Conservation (phyloP, 2,113 vertebrate genomes). For the Clarias macrocephalus region DNA sequence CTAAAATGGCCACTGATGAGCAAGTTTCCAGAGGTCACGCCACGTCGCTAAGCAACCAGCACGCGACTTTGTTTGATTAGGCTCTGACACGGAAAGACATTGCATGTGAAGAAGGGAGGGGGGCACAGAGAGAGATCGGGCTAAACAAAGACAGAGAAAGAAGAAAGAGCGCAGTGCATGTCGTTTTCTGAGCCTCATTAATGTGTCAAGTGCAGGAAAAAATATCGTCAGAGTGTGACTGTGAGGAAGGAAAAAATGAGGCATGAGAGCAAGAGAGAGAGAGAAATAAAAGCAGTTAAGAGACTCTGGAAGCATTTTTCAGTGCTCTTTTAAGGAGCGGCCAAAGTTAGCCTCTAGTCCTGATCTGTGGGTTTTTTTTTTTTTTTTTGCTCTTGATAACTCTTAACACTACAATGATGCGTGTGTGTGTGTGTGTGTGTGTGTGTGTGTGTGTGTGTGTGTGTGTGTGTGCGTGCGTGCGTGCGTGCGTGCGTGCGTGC, state of each 20-base stretch:
- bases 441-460: too few relatives aligned
- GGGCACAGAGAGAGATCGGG: constrained; percentile 1
- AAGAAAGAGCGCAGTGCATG: constrained; percentile 20
- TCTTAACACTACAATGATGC: neutral
- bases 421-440: too few relatives aligned
- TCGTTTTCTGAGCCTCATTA: constrained; percentile 45
- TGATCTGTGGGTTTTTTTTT: constrained; percentile 14
- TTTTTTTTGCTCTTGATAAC: constrained; percentile 21
- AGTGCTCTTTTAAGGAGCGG: neutral
- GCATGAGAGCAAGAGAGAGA: neutral
- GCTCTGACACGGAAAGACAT: constrained; percentile 71
- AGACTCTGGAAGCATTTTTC: constrained; percentile 42
- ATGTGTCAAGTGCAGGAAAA: constrained; percentile 49
- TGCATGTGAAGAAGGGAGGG: constrained; percentile 47
- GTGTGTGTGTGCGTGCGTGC: too few relatives aligned
- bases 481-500: too few relatives aligned
- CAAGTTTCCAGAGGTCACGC: constrained; percentile 55
- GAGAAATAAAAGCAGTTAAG: constrained; percentile 21
- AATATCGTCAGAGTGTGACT: constrained; percentile 35
- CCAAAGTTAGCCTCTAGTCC: constrained; percentile 21
- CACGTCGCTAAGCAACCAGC: constrained; percentile 62
- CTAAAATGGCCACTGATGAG: constrained; percentile 47
- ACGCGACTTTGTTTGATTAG: constrained; percentile 73
- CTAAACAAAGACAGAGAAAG: constrained; percentile 1
- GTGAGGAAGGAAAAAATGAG: constrained; percentile 42